Evolutionary conservation across 2,888 invertebrate genomes (phyloP), one percentile per base, ranked within the genome.

Genomic region (Lasioglossum morio): DNA sequence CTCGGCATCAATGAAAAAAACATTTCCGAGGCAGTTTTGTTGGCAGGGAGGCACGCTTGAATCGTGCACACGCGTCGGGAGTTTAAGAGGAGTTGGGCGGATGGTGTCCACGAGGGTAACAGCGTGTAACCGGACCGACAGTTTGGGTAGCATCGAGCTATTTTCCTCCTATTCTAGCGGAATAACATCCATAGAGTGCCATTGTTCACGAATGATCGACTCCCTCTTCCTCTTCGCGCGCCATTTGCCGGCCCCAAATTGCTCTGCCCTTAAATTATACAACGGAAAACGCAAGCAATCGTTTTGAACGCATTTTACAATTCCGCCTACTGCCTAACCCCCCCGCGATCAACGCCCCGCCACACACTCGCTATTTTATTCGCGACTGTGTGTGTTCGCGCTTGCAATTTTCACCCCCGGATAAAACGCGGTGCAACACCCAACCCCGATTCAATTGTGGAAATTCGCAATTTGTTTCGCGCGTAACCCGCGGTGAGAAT

Each of bases 201-300:
- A 74, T 77, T 84, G 85, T 85, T 77, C 79, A 40, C 78, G 78
- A 85, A 79, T 76, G 83, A 85, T 83, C 84, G 77, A 60, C 63
- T 30, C 53, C 66, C 16, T 27, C 48, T 53, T 75, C 72, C 37
- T 27, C 78, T 75, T 10, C 37, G 14, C 53, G 48, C 19, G 46
- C 37, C 72, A 23, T 83, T 82, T 60, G 1, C 57, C 19, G 12
- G 40, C 10, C 14, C 23, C 23, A 69, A 82, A 77, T 77, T 40
- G 76, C 30, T 60, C 77, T 16, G n/a, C 69, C 60, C 73, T 77
- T 30, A 73, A 77, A 77, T 77, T 74, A 74, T 74, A 73, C 73
- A 73, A 48, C n/a, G 30, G 37, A n/a, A 60, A 70, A 40, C 57
- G 53, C 4, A 46, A 74, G 73, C 80, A 57, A 74, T 80, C 57